A percentile compares a stretch with the other conserved stretches of the same genome.
Evolutionary conservation across 2,888 invertebrate genomes (phyloP).

Genomic region (Euspilapteryx auroguttella): DNA sequence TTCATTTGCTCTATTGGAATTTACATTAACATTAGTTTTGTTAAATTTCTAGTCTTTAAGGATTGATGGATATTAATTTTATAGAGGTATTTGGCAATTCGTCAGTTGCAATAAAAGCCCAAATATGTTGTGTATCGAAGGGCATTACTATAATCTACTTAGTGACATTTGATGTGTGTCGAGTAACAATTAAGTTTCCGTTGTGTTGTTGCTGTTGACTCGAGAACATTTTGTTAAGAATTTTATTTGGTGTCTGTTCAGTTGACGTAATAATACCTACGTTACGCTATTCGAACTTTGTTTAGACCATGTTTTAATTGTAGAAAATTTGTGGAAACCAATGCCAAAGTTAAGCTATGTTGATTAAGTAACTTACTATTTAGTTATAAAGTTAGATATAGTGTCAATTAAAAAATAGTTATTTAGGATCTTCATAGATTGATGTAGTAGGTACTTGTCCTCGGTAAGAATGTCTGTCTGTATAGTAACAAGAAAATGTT

Average conservation of each 20-base stretch:
- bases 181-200: conserved; percentile 29
- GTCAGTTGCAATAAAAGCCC: not conserved
- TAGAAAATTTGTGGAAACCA: conserved; percentile 47
- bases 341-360: conserved; percentile 61
- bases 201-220: conserved; percentile 48
- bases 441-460: conserved; percentile 46
- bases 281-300: conserved; percentile 40
- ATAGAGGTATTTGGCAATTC: conserved; percentile 8
- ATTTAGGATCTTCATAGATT: conserved; percentile 48
- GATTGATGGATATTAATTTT: conserved; percentile 47
- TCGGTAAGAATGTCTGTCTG: conserved; percentile 46
- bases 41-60: conserved; percentile 55
- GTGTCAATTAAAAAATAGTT: conserved; percentile 57
- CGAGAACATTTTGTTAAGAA: conserved; percentile 13
- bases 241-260: conserved; percentile 28
- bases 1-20: too few species aligned
- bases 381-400: conserved; percentile 52
- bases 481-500: conserved; percentile 53
- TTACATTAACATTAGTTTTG: too few species aligned
- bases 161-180: conserved; percentile 40
- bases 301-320: conserved; percentile 51
- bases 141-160: conserved; percentile 16
- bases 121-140: not conserved
- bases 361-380: conserved; percentile 48
- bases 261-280: conserved; percentile 11